Evolutionary conservation across 2,113 vertebrate genomes (phyloP), one percentile per base, ranked within the genome.

Genomic region (Chamaea fasciata): DNA sequence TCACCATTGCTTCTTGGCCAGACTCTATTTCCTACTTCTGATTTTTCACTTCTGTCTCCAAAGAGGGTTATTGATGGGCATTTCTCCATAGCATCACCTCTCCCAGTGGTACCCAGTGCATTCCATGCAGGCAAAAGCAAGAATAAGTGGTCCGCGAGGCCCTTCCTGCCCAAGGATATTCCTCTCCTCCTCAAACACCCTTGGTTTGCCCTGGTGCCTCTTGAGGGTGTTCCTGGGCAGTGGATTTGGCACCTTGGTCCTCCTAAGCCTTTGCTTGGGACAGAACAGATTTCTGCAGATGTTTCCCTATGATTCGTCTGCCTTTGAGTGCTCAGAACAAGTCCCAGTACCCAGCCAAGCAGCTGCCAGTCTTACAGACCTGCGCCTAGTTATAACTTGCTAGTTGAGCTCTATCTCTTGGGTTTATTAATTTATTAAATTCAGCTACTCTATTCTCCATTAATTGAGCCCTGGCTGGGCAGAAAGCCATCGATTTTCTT

Each of bases 91-190:
- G 62, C 50, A 49, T 30, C 63, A 22, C 11, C 46, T 73, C 0
- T 0, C 53, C 55, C 7, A 2, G 28, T 15, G 14, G 28, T 37
- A n/a, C n/a, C 65, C 52, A 17, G 31, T 2, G 2, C 23, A 6
- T 79, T 92, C 83, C 26, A 22, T 9, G 18, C 39, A 59, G 13
- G 22, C 18, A 37, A 26, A 77, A 83, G 26, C 3, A 0, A 53
- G 59, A 81, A n/a, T 2, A 18, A 73, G 39, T 10, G 2, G 35
- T 73, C 31, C 44, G 37, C 59, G 2, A 49, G 28, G n/a, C 30
- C 37, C 27, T 7, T 35, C 41, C 46, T 44, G 33, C 12, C 15
- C 11, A 20, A 50, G 74, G 31, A 74, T 0, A 1, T 59, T 75
- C 52, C 20, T 55, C 62, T 74, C 47, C 16, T 56, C 33, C 57